phyloP scores from a whole-genome alignment of 2,888 invertebrate species.

The Halocaridina rubra region DNA sequence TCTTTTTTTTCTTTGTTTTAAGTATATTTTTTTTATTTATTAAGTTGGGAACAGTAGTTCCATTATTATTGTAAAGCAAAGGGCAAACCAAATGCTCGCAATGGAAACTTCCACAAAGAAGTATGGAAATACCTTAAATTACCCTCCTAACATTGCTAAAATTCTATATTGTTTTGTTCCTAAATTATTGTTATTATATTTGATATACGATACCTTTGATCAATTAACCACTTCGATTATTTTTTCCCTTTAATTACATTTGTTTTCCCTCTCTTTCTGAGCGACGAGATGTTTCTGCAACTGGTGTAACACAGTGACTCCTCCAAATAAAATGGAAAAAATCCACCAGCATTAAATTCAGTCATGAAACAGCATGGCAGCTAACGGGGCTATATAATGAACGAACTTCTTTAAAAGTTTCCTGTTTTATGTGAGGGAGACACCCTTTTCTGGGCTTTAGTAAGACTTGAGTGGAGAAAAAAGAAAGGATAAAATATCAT shows the following conservation, averaged over 20 bases:
- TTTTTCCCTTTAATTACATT: not conserved
- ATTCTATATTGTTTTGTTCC: conserved; percentile 51
- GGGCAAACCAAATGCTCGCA: conserved; percentile 57
- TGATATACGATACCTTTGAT: conserved; percentile 56
- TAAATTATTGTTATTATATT: conserved; percentile 57
- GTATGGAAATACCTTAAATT: conserved; percentile 59
- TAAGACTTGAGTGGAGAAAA: not conserved
- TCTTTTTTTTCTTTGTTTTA: not conserved
- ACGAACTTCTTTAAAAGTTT: not conserved
- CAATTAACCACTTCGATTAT: conserved; percentile 38
- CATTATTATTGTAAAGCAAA: conserved; percentile 47
- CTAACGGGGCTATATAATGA: not conserved
- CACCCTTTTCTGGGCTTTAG: not conserved
- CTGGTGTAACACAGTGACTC: conserved; percentile 43
- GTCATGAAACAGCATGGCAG: not conserved
- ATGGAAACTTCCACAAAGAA: conserved; percentile 50
- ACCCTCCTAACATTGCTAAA: conserved; percentile 56
- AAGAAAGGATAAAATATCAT: not conserved
- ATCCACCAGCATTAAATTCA: not conserved
- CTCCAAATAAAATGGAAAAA: conserved; percentile 42
- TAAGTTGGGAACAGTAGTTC: conserved; percentile 37
- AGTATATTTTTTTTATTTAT: conserved; percentile 21
- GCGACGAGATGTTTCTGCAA: conserved; percentile 55
- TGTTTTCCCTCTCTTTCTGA: conserved; percentile 33
- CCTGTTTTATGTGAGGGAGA: not conserved